Conservation (phyloP, 2,888 invertebrate species). For the Microctonus aethiopoides region DNA sequence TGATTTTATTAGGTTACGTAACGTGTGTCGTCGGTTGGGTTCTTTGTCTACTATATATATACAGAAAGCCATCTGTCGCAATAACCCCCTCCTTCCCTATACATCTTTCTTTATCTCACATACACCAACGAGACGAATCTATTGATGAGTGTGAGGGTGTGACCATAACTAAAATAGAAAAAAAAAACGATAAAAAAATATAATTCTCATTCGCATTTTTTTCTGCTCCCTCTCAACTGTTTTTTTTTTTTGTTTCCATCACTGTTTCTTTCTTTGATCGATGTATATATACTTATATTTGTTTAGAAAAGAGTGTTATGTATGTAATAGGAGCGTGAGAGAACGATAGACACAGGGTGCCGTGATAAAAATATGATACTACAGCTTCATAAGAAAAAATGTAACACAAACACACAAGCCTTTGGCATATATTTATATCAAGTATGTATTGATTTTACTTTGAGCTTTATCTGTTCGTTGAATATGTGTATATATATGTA, state of each 20-base stretch:
- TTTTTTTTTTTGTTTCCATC: background rate
- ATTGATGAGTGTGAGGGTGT: background rate
- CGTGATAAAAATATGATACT: conserved; percentile 57
- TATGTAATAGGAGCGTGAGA: conserved; percentile 12
- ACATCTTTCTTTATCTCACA: background rate
- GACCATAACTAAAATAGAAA: background rate
- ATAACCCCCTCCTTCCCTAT: conserved; percentile 31
- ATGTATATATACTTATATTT: background rate
- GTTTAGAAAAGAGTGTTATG: background rate
- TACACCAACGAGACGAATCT: background rate
- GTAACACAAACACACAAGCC: conserved; percentile 48
- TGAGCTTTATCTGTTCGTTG: conserved; percentile 44
- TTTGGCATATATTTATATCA: conserved; percentile 55
- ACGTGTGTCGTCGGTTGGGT: conserved; percentile 34
- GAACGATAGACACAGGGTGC: conserved; percentile 35
- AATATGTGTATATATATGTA: conserved; percentile 11
- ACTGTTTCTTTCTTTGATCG: background rate
- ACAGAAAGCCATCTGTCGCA: conserved; percentile 60
- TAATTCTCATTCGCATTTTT: background rate
- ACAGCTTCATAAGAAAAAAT: conserved; percentile 45
- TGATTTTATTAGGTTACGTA: conserved; percentile 58
- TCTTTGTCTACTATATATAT: conserved; percentile 55
- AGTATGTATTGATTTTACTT: conserved; percentile 59
- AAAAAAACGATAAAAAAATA: background rate
- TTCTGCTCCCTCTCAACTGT: background rate